Percentiles rank a stretch among this genome's conserved stretches.
These are phyloP conservation scores for Zaprionus davidi DNA, from an alignment of 1,140 invertebrate genomes.

Conservation along the genomic window DNA sequence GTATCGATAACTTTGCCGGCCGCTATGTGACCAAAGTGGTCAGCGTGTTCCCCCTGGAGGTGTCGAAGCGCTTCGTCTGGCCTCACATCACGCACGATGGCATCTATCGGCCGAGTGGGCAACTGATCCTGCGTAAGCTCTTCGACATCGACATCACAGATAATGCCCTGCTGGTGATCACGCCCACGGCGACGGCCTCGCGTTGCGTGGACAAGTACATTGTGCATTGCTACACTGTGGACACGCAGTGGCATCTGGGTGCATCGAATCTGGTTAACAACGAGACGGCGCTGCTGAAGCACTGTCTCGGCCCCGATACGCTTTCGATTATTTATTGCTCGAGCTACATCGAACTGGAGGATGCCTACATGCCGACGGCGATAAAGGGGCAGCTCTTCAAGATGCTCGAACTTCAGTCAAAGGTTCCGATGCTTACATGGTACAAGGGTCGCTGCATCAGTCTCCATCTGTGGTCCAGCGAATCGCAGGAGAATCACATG, in stretches of 20 bases:
- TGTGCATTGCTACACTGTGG: constrained; percentile 14
- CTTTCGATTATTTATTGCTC: constrained; percentile 12
- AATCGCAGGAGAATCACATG: background rate
- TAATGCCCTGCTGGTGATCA: constrained; percentile 7
- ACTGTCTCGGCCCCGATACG: background rate
- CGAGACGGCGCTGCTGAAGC: background rate
- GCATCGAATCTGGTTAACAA: constrained; percentile 2
- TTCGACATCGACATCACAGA: constrained; percentile 5
- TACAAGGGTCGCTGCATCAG: constrained; percentile 4
- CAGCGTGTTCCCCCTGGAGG: constrained; percentile 14
- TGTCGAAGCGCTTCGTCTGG: constrained; percentile 11
- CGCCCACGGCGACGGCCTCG: constrained; percentile 1
- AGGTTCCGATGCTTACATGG: background rate
- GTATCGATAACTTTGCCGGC: background rate
- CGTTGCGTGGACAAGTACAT: constrained; percentile 5
- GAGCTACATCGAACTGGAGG: constrained; percentile 16
- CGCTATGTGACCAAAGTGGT: constrained; percentile 27
- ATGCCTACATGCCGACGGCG: constrained; percentile 12
- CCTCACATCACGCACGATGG: background rate
- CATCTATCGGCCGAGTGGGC: background rate
- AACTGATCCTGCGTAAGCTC: constrained; percentile 7
- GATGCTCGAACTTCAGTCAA: background rate
- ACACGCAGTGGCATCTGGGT: constrained; percentile 17
- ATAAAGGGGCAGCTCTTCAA: constrained; percentile 14
- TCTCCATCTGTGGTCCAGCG: constrained; percentile 10